These are phyloP conservation scores for Ranitomeya variabilis DNA, from an alignment of 2,113 vertebrate genomes.

Conservation along the genomic window DNA sequence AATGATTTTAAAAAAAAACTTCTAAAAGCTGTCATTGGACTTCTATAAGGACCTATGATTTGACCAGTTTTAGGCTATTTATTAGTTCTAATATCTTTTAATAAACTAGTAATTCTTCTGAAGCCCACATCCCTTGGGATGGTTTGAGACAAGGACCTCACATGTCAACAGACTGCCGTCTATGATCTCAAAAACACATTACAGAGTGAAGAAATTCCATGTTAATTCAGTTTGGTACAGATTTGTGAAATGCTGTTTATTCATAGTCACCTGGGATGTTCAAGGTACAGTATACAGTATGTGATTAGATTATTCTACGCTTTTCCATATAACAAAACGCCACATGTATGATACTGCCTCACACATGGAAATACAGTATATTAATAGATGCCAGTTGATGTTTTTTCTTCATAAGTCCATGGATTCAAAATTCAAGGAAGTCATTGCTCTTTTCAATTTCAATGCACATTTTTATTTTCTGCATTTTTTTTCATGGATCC, in stretches of 20 bases:
- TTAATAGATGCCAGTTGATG: neutral
- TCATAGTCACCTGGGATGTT: neutral
- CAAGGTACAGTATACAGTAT: neutral
- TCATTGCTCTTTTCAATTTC: constrained; percentile 55
- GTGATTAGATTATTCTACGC: neutral
- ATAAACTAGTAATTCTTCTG: neutral
- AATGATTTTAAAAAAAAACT: too few relatives aligned
- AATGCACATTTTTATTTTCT: constrained; percentile 57
- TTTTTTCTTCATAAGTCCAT: constrained; percentile 35
- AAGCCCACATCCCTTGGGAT: too few relatives aligned
- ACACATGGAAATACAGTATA: constrained; percentile 37
- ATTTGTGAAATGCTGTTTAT: neutral
- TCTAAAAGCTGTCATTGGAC: too few relatives aligned
- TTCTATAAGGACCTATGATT: too few relatives aligned
- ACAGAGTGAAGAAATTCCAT: neutral
- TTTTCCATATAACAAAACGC: neutral
- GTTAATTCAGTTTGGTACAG: neutral
- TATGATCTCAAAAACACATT: neutral
- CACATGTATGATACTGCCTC: neutral
- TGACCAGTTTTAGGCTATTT: too few relatives aligned
- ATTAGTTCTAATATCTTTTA: too few relatives aligned
- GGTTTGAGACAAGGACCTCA: too few relatives aligned
- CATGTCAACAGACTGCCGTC: neutral
- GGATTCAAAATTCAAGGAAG: constrained; percentile 31
- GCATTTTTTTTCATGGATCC: too few relatives aligned